Percentiles rank a stretch among this genome's conserved stretches.
These are phyloP conservation scores for Sorex fumeus DNA, from an alignment of 2,113 vertebrate species.

Conservation along the genomic window DNA sequence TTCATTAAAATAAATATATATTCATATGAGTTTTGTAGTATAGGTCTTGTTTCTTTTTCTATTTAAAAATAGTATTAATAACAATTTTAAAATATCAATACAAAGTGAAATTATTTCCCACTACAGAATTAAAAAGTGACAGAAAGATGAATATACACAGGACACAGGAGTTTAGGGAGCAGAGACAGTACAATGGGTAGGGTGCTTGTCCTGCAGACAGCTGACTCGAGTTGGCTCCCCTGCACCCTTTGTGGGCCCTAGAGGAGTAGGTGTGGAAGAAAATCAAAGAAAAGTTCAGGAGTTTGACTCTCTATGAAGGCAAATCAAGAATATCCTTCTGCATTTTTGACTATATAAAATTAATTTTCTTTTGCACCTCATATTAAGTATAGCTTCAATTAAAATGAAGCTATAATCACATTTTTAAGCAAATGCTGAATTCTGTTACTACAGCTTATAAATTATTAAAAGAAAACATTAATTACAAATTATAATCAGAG, in stretches of 20 bases:
- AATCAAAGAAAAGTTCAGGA: neutral
- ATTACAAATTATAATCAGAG: neutral
- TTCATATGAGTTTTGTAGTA: neutral
- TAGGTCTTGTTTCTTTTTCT: neutral
- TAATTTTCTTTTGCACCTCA: neutral
- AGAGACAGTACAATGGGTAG: too few species aligned
- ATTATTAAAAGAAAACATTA: constrained; percentile 27
- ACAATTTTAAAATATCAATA: constrained; percentile 27
- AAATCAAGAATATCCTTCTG: neutral
- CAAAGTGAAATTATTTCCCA: neutral
- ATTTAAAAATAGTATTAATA: constrained; percentile 50
- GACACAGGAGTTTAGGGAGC: neutral
- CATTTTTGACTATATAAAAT: constrained; percentile 8
- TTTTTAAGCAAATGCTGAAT: neutral
- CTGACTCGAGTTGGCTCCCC: too few species aligned
- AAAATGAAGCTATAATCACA: neutral
- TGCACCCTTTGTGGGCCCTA: too few species aligned
- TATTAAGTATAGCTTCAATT: neutral
- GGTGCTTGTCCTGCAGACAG: neutral
- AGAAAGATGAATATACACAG: neutral
- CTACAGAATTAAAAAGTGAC: neutral
- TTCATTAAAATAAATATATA: constrained; percentile 47
- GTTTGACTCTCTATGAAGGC: neutral
- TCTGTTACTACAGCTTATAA: constrained; percentile 14
- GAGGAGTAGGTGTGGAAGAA: too few species aligned